Evolutionary conservation across 2,113 vertebrate species (phyloP).

Genomic region (Syngnathus typhle): DNA sequence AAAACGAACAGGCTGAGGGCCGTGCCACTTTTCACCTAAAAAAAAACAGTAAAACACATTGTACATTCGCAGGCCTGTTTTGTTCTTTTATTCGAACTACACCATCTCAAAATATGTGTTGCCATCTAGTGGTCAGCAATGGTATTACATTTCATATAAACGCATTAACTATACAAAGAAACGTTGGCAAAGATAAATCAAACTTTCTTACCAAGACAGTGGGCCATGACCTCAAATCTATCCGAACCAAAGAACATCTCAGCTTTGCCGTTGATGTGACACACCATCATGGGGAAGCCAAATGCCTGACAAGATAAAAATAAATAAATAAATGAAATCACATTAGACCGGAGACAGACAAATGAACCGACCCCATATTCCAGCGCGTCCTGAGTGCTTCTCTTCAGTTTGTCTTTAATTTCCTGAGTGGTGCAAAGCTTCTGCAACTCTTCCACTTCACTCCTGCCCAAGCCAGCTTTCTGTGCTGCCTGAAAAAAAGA

Average conservation of each 20-base stretch:
- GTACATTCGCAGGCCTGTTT: no score
- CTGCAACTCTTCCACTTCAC: constrained; percentile 63
- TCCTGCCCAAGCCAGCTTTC: constrained; percentile 76
- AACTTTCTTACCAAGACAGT: constrained; percentile 76
- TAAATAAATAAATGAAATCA: neutral
- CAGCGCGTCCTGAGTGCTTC: constrained; percentile 73
- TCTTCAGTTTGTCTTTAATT: constrained; percentile 80
- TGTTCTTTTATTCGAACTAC: no score
- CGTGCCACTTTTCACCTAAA: constrained; percentile 73
- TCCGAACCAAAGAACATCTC: constrained; percentile 87
- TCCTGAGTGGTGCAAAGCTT: constrained; percentile 58
- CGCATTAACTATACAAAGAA: no score
- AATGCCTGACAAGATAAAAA: constrained; percentile 74
- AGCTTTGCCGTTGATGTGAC: constrained; percentile 70
- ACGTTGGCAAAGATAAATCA: neutral
- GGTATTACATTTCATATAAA: no score
- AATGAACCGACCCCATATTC: constrained; percentile 72
- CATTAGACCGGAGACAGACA: no score
- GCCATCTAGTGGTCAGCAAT: no score
- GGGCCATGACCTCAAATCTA: constrained; percentile 83
- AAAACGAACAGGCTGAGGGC: constrained; percentile 52
- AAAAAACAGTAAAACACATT: constrained; percentile 16
- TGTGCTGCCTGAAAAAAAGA: constrained; percentile 68
- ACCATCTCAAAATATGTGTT: no score
- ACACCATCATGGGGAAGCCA: constrained; percentile 80